A percentile compares a stretch with the other conserved stretches of the same genome.
These are phyloP conservation scores for Formica exsecta DNA, from an alignment of 1,140 invertebrate genomes.

Conservation along the genomic window DNA sequence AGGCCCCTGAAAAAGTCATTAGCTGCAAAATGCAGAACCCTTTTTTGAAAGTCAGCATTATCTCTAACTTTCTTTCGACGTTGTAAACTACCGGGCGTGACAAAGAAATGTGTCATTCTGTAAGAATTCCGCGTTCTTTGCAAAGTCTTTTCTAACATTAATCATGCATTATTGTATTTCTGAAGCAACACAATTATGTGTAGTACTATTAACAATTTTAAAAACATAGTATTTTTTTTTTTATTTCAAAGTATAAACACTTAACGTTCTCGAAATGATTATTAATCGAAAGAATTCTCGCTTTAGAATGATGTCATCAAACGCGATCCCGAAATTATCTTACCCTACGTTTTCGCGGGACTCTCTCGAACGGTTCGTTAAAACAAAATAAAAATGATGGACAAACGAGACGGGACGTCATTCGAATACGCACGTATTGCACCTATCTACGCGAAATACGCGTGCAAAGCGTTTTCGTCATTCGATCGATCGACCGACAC, in stretches of 20 bases:
- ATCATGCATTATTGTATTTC: neutral
- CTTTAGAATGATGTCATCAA: neutral
- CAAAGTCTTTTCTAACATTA: neutral
- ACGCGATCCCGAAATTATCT: too few relatives aligned
- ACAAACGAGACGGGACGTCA: neutral
- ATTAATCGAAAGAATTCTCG: neutral
- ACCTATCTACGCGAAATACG: constrained; percentile 10
- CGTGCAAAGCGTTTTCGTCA: constrained; percentile 63
- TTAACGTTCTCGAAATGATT: neutral
- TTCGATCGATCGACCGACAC: constrained; percentile 62
- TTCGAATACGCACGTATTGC: constrained; percentile 10
- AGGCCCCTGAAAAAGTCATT: neutral
- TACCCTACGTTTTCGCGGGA: constrained; percentile 30
- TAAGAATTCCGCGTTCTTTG: neutral
- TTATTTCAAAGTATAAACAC: neutral
- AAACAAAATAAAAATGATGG: constrained; percentile 18
- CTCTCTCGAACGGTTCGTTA: constrained; percentile 56
- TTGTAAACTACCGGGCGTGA: neutral
- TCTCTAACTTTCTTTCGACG: neutral
- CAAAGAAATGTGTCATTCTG: neutral
- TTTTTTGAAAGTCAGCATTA: neutral
- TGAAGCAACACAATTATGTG: neutral
- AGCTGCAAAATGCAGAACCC: neutral
- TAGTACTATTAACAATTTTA: neutral
- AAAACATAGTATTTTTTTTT: neutral